Evolutionary conservation across 2,113 vertebrate species (phyloP).

Genomic region (Centropristis striata): DNA sequence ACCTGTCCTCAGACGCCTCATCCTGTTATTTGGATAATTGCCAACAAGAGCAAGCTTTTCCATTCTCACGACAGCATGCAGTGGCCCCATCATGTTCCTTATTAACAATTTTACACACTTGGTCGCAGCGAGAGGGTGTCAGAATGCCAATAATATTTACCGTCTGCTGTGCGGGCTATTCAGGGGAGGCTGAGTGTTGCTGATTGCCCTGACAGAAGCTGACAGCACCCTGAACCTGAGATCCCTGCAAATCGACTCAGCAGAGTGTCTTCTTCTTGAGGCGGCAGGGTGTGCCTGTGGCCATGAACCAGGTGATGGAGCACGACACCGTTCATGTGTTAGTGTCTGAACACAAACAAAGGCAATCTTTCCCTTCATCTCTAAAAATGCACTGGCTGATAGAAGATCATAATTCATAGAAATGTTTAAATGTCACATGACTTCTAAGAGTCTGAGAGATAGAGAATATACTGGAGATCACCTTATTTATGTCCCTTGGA

Average conservation of each 20-base stretch:
- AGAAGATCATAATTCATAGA: neutral
- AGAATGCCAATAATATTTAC: slow-evolving; percentile 87
- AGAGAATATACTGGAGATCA: too few species aligned
- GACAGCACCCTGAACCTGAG: slow-evolving; percentile 78
- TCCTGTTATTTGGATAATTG: slow-evolving; percentile 86
- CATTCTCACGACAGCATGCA: slow-evolving; percentile 77
- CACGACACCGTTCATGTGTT: slow-evolving; percentile 21
- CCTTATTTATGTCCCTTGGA: too few species aligned
- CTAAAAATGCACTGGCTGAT: slow-evolving; percentile 17
- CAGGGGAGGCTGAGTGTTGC: slow-evolving; percentile 73
- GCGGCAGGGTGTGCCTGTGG: slow-evolving; percentile 38
- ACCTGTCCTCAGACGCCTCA: slow-evolving; percentile 73
- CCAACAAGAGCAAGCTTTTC: slow-evolving; percentile 78
- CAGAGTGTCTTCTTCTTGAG: slow-evolving; percentile 54
- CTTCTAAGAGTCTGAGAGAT: slow-evolving; percentile 17
- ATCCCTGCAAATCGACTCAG: slow-evolving; percentile 74
- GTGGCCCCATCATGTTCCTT: slow-evolving; percentile 84
- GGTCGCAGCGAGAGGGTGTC: slow-evolving; percentile 81
- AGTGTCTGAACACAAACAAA: slow-evolving; percentile 39
- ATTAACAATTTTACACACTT: slow-evolving; percentile 87
- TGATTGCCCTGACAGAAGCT: slow-evolving; percentile 82
- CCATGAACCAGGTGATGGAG: slow-evolving; percentile 55
- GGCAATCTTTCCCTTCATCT: slow-evolving; percentile 34
- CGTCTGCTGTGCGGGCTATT: slow-evolving; percentile 79
- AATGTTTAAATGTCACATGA: neutral